Conservation (phyloP, 2,888 invertebrate genomes). For the Nezara viridula region DNA sequence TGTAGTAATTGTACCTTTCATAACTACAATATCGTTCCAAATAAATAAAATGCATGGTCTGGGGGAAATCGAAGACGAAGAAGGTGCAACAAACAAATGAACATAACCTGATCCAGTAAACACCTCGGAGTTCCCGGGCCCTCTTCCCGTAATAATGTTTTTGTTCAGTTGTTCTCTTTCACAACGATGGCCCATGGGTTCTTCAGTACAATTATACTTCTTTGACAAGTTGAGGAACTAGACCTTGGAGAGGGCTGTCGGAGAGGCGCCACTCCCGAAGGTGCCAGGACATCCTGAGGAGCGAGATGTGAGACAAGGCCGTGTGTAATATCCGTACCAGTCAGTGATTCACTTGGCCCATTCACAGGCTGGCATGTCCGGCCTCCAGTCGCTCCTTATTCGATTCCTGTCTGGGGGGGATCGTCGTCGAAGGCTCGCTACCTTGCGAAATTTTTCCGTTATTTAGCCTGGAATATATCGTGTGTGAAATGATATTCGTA, state of each 20-base stretch:
- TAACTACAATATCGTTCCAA: no score
- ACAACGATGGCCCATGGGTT: background rate
- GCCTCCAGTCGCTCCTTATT: background rate
- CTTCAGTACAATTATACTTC: no score
- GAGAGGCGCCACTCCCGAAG: background rate
- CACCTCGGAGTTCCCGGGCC: no score
- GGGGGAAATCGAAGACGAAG: no score
- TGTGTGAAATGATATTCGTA: no score
- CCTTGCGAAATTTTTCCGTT: background rate
- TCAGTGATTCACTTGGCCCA: slow-evolving; percentile 27
- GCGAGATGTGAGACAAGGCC: slow-evolving; percentile 35
- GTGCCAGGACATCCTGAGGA: slow-evolving; percentile 19
- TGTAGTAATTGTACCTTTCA: no score
- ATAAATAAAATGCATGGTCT: no score
- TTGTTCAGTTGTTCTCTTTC: no score
- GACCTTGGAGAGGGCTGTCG: background rate
- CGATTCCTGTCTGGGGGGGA: background rate
- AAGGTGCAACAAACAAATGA: no score
- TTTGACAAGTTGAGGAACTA: background rate
- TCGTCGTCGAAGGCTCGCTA: background rate
- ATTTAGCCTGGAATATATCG: background rate
- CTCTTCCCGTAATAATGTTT: no score
- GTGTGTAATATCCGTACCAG: slow-evolving; percentile 40
- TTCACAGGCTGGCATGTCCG: slow-evolving; percentile 1
- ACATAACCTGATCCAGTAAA: no score